Percentiles rank a stretch among this genome's conserved stretches.
Conservation (phyloP, 2,797 vertebrate species). For the Megaceryle alcyon region DNA sequence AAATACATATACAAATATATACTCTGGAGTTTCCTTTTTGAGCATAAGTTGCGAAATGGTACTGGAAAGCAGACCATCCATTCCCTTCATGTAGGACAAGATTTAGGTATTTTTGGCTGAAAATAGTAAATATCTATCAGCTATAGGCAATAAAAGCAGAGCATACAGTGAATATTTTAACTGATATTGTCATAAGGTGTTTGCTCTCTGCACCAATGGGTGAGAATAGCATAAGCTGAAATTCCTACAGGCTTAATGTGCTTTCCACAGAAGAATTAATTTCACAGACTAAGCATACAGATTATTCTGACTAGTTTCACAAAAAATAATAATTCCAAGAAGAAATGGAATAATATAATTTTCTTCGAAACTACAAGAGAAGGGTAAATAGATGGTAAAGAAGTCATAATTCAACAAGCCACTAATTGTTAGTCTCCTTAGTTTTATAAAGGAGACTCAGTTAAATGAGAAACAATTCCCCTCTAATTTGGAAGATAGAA, state of each 20-base stretch:
- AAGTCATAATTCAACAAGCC: neutral
- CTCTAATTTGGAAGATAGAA: neutral
- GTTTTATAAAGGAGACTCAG: neutral
- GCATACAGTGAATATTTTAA: neutral
- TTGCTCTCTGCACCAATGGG: neutral
- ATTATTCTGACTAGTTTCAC: neutral
- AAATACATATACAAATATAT: neutral
- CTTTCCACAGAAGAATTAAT: neutral
- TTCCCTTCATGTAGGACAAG: neutral
- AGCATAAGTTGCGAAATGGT: neutral
- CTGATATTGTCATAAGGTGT: neutral
- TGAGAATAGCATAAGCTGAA: neutral
- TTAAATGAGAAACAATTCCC: neutral
- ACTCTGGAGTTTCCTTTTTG: neutral
- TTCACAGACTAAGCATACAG: neutral
- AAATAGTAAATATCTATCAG: neutral
- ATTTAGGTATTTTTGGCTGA: neutral
- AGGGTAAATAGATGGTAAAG: neutral
- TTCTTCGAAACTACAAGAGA: neutral
- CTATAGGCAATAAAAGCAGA: neutral
- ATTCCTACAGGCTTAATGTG: neutral
- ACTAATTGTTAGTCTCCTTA: neutral
- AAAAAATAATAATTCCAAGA: neutral
- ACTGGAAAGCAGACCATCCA: neutral
- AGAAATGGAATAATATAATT: neutral